phyloP scores from a whole-genome alignment of 2,888 invertebrate genomes.

The Taenaris catops region DNA sequence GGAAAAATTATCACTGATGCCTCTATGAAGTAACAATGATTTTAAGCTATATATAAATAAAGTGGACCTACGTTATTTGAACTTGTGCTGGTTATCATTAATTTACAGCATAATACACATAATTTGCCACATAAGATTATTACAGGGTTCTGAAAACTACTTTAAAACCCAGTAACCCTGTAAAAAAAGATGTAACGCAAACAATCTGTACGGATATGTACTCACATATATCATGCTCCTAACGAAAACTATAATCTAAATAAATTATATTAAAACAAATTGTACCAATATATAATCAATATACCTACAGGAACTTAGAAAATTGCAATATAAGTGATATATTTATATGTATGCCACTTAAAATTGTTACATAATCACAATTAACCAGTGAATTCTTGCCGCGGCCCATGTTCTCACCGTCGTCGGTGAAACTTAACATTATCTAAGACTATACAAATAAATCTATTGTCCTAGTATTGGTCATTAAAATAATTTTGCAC shows the following conservation, averaged over 20 bases:
- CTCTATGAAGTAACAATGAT: slow-evolving; percentile 49
- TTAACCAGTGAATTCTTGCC: slow-evolving; percentile 42
- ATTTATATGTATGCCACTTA: slow-evolving; percentile 79
- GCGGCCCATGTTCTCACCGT: slow-evolving; percentile 32
- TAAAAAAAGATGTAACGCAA: slow-evolving; percentile 21
- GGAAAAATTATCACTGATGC: slow-evolving; percentile 47
- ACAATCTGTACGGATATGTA: slow-evolving; percentile 19
- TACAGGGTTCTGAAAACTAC: slow-evolving; percentile 18
- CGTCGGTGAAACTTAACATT: slow-evolving; percentile 49
- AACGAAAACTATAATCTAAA: slow-evolving; percentile 59
- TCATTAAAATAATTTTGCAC: slow-evolving; percentile 53
- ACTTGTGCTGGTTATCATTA: slow-evolving; percentile 69
- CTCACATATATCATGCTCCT: slow-evolving; percentile 50
- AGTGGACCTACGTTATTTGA: slow-evolving; percentile 76
- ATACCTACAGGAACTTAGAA: slow-evolving; percentile 79
- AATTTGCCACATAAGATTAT: slow-evolving; percentile 22
- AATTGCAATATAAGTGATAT: slow-evolving; percentile 79
- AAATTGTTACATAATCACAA: slow-evolving; percentile 55
- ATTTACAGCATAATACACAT: slow-evolving; percentile 55
- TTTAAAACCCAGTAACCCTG: slow-evolving; percentile 11
- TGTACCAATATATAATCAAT: slow-evolving; percentile 76
- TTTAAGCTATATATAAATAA: slow-evolving; percentile 68
- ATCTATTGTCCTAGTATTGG: slow-evolving; percentile 53
- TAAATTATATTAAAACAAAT: slow-evolving; percentile 77
- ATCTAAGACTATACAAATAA: slow-evolving; percentile 54